Evolutionary conservation across 2,113 vertebrate genomes (phyloP), one percentile per base, ranked within the genome.

Genomic region (Sapajus apella): DNA sequence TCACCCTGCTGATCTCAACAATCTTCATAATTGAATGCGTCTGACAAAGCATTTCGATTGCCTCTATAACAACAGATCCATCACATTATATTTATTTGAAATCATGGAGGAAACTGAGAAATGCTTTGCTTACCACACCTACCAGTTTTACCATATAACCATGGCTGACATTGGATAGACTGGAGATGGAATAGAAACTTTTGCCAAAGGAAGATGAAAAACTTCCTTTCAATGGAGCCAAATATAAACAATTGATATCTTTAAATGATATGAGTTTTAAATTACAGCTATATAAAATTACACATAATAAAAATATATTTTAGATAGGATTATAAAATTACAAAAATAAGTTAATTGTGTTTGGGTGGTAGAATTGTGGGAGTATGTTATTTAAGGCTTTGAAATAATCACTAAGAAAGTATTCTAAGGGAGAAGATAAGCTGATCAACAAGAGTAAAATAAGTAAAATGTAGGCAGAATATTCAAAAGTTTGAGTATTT

Each of bases 401-500:
- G 84, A 94, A 90, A 61, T 87, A 45, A 73, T 45, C 76, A 72
- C 58, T 87, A 77, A 77, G 76, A 86, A 66, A 89, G 20, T n/a
- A 84, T 16, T 91, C 25, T 17, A 87, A 89, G 17, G 30, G 37
- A 68, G 73, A 84, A 85, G 16, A 70, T 56, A 43, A 95, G 21
- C 35, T 91, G 32, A 83, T 89, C 73, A 93, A 82, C 43, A 85
- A 84, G 20, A 8, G 2, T 43, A 92, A 70, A 23, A 75, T 23
- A 96, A 95, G 8, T 55, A 85, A 96, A 72, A 90, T 47, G 3
- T 35, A 91, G 77, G 5, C 18, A 92, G 64, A 95, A 66, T 93
- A 88, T 88, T 89, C 40, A 94, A 75, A 94, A 95, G 20, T 52
- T 87, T 70, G 75, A 96, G 55, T 45, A 80, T 90, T 96, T 92